These are phyloP conservation scores for Poeciliopsis gracilis DNA, from an alignment of 2,797 vertebrate genomes.

Conservation along the genomic window DNA sequence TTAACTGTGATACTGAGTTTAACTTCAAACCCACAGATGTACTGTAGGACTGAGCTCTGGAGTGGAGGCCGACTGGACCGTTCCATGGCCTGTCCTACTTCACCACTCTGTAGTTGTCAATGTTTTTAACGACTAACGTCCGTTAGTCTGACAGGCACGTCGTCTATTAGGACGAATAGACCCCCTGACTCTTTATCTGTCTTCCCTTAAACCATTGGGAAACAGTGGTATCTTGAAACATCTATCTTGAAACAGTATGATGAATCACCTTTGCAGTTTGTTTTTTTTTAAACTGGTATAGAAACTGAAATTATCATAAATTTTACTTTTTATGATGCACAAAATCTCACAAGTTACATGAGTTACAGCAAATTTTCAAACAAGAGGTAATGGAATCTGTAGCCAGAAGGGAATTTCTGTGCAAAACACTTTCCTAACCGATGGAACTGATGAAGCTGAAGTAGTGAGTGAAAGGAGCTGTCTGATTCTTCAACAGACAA, in stretches of 20 bases:
- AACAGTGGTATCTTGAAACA: too few species aligned
- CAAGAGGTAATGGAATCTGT: background rate
- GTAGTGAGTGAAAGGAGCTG: background rate
- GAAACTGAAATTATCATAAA: background rate
- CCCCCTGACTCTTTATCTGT: background rate
- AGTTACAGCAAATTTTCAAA: background rate
- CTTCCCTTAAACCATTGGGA: background rate
- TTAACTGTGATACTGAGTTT: background rate
- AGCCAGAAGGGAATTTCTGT: background rate
- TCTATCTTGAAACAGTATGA: background rate
- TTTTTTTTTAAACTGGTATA: background rate
- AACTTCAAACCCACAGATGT: background rate
- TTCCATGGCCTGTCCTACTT: background rate
- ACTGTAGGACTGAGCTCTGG: background rate
- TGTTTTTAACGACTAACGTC: background rate
- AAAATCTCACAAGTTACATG: background rate
- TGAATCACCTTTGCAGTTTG: background rate
- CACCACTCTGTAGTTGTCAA: background rate
- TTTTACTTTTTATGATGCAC: background rate
- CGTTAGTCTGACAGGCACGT: background rate
- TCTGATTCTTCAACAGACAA: background rate
- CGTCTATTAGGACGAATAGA: background rate
- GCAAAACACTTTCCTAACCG: background rate
- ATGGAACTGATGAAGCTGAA: background rate
- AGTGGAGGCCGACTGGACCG: background rate